phyloP scores from a whole-genome alignment of 2,113 vertebrate genomes.

The Dicrurus megarhynchus region DNA sequence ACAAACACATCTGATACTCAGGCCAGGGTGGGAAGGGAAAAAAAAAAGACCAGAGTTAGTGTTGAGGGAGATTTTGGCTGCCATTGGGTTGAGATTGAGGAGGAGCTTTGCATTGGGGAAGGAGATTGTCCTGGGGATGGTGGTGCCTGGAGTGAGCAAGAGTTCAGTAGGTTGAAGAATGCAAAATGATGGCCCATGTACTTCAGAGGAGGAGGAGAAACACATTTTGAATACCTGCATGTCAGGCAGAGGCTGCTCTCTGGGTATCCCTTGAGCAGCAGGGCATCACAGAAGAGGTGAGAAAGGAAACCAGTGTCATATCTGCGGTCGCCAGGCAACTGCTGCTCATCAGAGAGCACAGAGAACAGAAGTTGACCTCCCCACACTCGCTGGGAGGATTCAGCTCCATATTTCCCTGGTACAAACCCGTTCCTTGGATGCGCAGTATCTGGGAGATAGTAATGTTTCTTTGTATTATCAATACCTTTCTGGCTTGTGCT shows the following conservation, averaged over 20 bases:
- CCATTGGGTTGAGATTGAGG: background rate
- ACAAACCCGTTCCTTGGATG: background rate
- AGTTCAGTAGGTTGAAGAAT: background rate
- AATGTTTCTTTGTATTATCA: background rate
- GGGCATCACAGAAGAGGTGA: background rate
- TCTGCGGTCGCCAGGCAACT: background rate
- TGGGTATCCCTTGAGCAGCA: background rate
- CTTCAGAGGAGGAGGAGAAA: background rate
- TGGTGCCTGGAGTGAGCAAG: background rate
- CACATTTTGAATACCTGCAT: background rate
- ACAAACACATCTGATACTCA: background rate
- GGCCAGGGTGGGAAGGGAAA: rapidly evolving
- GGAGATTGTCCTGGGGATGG: background rate
- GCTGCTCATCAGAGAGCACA: background rate
- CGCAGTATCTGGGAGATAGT: background rate
- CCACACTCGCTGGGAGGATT: background rate
- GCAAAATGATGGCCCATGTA: background rate
- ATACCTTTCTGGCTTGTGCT: background rate
- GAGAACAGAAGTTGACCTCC: background rate
- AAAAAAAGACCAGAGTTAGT: background rate
- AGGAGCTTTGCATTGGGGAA: background rate
- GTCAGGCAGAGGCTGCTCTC: background rate
- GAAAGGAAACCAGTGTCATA: background rate
- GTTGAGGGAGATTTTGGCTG: background rate
- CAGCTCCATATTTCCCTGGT: background rate